Base-by-base conservation (phyloP, 1,140 invertebrate species). In the Bemisia tabaci region DNA sequence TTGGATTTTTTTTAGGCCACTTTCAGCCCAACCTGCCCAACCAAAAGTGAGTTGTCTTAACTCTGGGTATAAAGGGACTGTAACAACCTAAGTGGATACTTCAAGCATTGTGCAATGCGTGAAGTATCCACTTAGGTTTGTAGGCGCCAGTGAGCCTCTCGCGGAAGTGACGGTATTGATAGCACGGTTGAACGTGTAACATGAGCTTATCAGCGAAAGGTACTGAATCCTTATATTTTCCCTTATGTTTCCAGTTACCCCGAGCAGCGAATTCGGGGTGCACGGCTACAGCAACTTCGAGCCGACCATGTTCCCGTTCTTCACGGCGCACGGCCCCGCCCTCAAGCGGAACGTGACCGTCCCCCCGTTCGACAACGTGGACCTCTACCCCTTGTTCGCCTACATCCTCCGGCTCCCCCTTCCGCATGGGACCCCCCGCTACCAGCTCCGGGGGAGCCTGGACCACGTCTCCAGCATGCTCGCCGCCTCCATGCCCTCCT, bases 241-340 rank as follows among this genome's bases (percentile, higher is more conserved):
- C 17, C 5, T 48, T 17, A 48, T 48, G 5, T 5, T 48, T 48
- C 33, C 17, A 48, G 33, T 48, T 17, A 48, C 33, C 17, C 5
- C 33, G 5, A 17, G 17, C 5, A 48, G 33, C 33, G 33, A 48
- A 48, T 48, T 48, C 17, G 87, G 86, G 2, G 72, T 82, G 22
- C 86, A 88, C 73, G 87, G 87, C 2, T 88, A 87, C 70, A 81
- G 84, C 68, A 86, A 86, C 69, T 73, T 74, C 21, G 72, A 76
- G 1, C 64, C 69, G 48, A 77, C 78, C 17, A 89, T 89, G 87
- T 80, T 83, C 73, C 83, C 86, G 27, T 83, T 86, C 68, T 89
- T 89, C 70, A 80, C 88, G 65, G 87, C 85, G 0, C 75, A 79
- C 67, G 87, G 87, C 12, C 86, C 87, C 59, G 77, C 80, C 25